phyloP scores from a whole-genome alignment of 2,113 vertebrate genomes.

The Numida meleagris region DNA sequence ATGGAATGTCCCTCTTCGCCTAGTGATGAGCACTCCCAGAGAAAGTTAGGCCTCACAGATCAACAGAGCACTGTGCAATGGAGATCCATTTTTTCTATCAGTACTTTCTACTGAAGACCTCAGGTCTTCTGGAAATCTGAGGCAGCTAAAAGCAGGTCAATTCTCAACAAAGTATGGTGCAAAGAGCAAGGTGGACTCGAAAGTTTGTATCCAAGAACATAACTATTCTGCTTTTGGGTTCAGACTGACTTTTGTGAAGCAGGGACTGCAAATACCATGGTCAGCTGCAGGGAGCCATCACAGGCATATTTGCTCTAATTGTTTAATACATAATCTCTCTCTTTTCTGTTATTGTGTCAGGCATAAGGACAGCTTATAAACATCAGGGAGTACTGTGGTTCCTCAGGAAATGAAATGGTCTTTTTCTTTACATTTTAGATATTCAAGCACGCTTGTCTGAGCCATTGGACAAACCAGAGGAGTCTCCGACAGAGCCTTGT shows the following conservation, averaged over 20 bases:
- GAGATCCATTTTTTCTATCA: background rate
- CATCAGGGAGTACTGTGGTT: background rate
- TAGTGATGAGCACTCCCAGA: background rate
- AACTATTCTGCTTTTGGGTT: background rate
- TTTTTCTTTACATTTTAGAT: background rate
- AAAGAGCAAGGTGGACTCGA: background rate
- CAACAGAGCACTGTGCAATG: background rate
- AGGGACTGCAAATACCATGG: background rate
- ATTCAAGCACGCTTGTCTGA: background rate
- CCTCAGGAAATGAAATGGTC: background rate
- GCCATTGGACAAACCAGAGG: background rate
- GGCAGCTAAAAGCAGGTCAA: background rate
- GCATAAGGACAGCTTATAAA: background rate
- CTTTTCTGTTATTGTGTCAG: background rate
- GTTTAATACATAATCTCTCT: background rate
- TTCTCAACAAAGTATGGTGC: background rate
- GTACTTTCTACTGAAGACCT: background rate
- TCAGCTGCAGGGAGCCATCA: background rate
- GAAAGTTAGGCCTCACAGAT: background rate
- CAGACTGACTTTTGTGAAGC: background rate
- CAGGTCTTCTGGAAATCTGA: background rate
- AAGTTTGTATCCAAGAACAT: background rate
- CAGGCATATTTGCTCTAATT: background rate
- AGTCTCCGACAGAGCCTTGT: conserved; percentile 4
- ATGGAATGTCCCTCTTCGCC: background rate